phyloP scores from a whole-genome alignment of 2,888 invertebrate genomes.

The Harpagoxenus sublaevis region DNA sequence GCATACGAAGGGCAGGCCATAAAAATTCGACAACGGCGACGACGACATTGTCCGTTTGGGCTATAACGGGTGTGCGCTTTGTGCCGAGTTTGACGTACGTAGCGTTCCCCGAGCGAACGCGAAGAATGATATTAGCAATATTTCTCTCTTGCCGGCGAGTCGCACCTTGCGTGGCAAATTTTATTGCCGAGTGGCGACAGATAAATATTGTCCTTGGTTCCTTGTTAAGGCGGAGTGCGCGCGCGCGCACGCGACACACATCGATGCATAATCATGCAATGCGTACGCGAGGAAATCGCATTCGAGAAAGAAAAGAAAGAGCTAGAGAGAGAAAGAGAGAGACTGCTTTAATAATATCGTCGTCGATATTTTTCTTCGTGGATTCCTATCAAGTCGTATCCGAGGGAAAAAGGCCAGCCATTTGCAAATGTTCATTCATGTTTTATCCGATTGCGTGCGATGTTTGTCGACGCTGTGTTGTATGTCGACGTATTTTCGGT shows the following conservation, averaged over 20 bases:
- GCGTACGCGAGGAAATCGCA: conserved; percentile 29
- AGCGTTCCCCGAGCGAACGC: conserved; percentile 15
- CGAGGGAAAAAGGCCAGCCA: conserved; percentile 23
- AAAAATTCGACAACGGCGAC: conserved; percentile 36
- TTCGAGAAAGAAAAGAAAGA: not conserved
- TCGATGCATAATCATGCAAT: conserved; percentile 40
- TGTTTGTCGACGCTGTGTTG: conserved; percentile 17
- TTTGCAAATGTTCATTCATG: conserved; percentile 49
- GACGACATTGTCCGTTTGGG: conserved; percentile 28
- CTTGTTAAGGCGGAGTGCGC: conserved; percentile 67
- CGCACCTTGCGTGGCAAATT: conserved; percentile 69
- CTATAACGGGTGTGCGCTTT: conserved; percentile 37
- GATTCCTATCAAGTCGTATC: conserved; percentile 37
- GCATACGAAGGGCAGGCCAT: conserved; percentile 40
- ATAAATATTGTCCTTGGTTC: conserved; percentile 67
- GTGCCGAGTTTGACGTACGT: conserved; percentile 44
- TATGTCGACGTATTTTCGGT: conserved; percentile 37
- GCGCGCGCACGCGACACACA: conserved; percentile 27
- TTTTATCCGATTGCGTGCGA: conserved; percentile 47
- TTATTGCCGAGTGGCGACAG: conserved; percentile 72
- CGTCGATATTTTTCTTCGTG: conserved; percentile 68
- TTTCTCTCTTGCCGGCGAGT: conserved; percentile 68
- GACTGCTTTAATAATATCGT: conserved; percentile 72
- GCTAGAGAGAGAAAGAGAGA: not conserved
- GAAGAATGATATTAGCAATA: conserved; percentile 69